Conservation (phyloP, 2,888 invertebrate genomes). For the Hecatera dysodea region DNA sequence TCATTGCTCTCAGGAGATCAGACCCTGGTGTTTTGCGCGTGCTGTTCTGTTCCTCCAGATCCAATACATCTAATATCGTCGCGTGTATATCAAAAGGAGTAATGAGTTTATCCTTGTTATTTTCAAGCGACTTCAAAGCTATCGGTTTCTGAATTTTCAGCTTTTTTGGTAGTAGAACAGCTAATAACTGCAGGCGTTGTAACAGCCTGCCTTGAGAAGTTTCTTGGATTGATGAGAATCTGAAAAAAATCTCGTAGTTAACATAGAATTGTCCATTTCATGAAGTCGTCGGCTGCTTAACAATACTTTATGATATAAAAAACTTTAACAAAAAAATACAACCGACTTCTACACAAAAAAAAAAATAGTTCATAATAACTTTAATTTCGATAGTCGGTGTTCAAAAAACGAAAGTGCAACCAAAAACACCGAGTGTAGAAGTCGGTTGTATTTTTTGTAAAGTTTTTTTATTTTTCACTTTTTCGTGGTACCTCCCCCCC, state of each 20-base stretch:
- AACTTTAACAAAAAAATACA: no score
- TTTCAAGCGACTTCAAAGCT: slow-evolving; percentile 91
- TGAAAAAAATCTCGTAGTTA: slow-evolving; percentile 68
- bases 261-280: not conserved
- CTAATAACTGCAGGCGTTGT: slow-evolving; percentile 97
- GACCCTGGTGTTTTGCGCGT: slow-evolving; percentile 84
- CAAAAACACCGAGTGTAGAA: no score
- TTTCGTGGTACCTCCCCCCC: no score
- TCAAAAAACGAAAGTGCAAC: no score
- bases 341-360: no score
- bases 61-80: slow-evolving; percentile 92
- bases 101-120: slow-evolving; percentile 93
- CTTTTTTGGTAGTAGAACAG: slow-evolving; percentile 94
- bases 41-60: slow-evolving; percentile 80
- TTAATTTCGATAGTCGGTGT: no score
- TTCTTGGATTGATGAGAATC: slow-evolving; percentile 95
- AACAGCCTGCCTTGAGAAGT: slow-evolving; percentile 97
- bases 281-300: not conserved
- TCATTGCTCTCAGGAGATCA: slow-evolving; percentile 90
- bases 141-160: slow-evolving; percentile 92
- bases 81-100: slow-evolving; percentile 97
- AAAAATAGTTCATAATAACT: no score
- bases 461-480: no score
- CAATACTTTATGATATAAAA: no score
- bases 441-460: no score